Base-by-base conservation (phyloP, 1,140 invertebrate species). In the Lordiphosa mommai region DNA sequence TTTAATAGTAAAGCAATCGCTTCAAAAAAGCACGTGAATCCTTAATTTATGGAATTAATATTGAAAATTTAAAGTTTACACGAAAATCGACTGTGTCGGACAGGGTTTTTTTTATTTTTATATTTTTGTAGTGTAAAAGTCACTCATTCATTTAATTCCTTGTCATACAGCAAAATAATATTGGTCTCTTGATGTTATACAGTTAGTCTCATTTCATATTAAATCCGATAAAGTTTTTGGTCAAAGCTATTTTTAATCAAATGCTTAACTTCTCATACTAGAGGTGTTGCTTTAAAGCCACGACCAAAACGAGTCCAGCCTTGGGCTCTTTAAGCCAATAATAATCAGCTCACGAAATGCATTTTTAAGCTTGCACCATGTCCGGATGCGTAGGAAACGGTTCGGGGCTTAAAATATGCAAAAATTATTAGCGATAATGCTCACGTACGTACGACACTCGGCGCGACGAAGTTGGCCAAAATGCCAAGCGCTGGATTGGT, bases 361-460 rank as follows among this genome's bases (percentile, higher is more conserved):
- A 74, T 80, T 80, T 70, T 47, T 41, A 52, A 56, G 55, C 64
- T 64, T 61, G 36, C 67, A 64, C 40, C 48, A 51, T 33, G 33
- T 44, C 36, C 49, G 48, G 30, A 32, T 51, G 56, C 57, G 10
- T 51, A 55, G 7, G 43, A 12, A 37, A 10, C 23, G 38, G 4
- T 37, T 17, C 5, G 30, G 32, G 38, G 36, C 48, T 48, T 41
- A 57, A 82, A 82, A 84, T 84, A 84, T 84, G 72, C 72, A 84
- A 77, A 84, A 84, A 85, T 86, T 86, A 86, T 86, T 86, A 86
- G 72, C 82, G 72, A 86, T 86, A 86, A 86, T 86, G 74, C 82
- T 86, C 82, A 86, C 82, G 82, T 86, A 87, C 82, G 27, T 43
- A 27, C 20, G 53, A 72, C 71, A 76, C 66, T 76, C 67, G 58